Base-by-base conservation (phyloP, 2,888 invertebrate species). In the Dynastes maya region DNA sequence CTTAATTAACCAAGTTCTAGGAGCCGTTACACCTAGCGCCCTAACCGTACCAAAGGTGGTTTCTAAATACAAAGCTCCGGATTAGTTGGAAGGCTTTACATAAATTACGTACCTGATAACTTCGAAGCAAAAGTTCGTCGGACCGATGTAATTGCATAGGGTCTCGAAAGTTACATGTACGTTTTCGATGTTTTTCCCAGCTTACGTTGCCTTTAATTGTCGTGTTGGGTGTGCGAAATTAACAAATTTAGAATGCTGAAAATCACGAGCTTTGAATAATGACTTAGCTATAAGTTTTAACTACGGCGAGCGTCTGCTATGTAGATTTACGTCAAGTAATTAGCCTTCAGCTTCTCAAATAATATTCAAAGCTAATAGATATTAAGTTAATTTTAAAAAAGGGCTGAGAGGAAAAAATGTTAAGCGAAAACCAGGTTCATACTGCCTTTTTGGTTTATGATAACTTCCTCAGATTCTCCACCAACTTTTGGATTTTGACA, bases 1-100 rank as follows among this genome's bases (percentile, higher is more conserved):
- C 80, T 81, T 81, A 81, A 81, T 81, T 81, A 81, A 80, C 79
- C 76, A 81, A 80, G 80, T 81, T 81, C 78, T 77, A 80, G 77
- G 9, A 63, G 68, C 49, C 8, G 61, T 37, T 71, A 64, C 77
- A 61, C 64, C 77, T 77, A 40, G 53, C 32, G 37, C 63, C 16
- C 55, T 27, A 40, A 77, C 77, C 55, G 37, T 40, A 72, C 40
- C 61, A 64, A 71, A 71, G 58, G 63, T 49, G 49, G 63, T 63
- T 63, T 63, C 77, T 77, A 77, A 77, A 63, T 68, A 77, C 64
- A 63, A 71, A 61, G 49, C 51, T 63, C 51, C 61, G 70, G 77
- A 72, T 71, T 77, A 77, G 63, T 77, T 77, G 63, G 40, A 53
- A 61, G 63, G 49, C 77, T 49, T 77, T 77, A 72, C 71, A 77